phyloP scores from a whole-genome alignment of 2,888 invertebrate genomes.

The Eubasilissa splendida region DNA sequence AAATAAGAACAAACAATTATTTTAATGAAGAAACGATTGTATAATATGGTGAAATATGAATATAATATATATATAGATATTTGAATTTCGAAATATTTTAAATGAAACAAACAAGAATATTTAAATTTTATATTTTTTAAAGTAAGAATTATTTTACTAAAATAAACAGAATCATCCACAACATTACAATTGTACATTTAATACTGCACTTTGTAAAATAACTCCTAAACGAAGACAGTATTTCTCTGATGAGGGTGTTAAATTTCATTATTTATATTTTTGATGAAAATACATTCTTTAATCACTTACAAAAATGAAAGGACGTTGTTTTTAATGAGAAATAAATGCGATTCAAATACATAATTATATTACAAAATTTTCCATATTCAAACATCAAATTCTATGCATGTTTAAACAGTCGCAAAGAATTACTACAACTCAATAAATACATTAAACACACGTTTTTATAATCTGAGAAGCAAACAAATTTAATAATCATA shows the following conservation, averaged over 20 bases:
- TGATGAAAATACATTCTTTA: not conserved
- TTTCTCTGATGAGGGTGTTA: not conserved
- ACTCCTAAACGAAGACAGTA: not conserved
- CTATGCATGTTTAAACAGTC: not conserved
- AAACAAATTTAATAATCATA: not conserved
- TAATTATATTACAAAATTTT: not conserved
- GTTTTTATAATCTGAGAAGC: not conserved
- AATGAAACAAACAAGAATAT: too few species aligned
- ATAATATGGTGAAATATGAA: too few species aligned
- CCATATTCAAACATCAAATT: conserved; percentile 10
- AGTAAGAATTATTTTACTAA: conserved; percentile 12
- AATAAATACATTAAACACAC: conserved; percentile 13
- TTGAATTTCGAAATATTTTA: too few species aligned
- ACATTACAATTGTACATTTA: conserved; percentile 6
- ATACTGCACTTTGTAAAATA: conserved; percentile 6
- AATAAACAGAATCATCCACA: conserved; percentile 15
- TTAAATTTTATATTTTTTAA: conserved; percentile 6
- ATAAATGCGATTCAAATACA: conserved; percentile 23
- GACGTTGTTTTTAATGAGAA: not conserved
- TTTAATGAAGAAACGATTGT: too few species aligned
- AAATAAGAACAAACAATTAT: too few species aligned
- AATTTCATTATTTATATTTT: not conserved
- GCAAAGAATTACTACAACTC: conserved; percentile 6
- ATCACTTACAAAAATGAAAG: conserved; percentile 3
- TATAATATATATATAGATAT: too few species aligned